Base-by-base conservation (phyloP, 2,113 vertebrate genomes). In the Sclerurus mexicanus region DNA sequence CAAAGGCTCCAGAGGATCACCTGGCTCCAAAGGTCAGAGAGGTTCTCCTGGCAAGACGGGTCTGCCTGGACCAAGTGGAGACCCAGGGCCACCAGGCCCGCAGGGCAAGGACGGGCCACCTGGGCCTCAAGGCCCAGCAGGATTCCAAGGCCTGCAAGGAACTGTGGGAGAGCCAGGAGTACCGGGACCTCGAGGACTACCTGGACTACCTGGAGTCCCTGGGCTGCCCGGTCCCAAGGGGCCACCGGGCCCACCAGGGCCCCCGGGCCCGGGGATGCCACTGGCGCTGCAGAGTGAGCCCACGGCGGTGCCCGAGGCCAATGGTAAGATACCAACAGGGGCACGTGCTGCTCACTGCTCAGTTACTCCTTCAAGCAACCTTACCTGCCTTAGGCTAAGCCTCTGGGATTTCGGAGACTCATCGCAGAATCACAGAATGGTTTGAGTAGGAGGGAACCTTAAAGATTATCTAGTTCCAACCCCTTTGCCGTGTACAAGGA, bases 31-130 rank as follows among this genome's bases (percentile, higher is more conserved):
- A 97, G 99, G 99, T 75, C 98, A 98, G 73, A 98, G 99, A 46
- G 99, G 99, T n/a, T 99, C 99, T 60, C 98, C 99, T 8, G 99
- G 99, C 67, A 98, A 99, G 96, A 98, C 99, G 0, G 99, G 99
- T 77, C 97, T 98, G 21, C 97, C 99, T 58, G 99, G 99, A 39
- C 89, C 98, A 63, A 99, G 97, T 31, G 99, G 99, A 90, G 99
- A 99, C 55, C 98, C 99, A 20, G 99, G 99, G 10, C 96, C 97
- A 39, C 97, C 98, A 7, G 99, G 99, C 44, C 97, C 98, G 21
- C 98, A 98, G 46, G 99, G 99, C 91, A 98, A 98, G 97, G 99
- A 98, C 2, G 99, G 99, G 28, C 98, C 98, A 49, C 96, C 98
- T 19, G 99, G 99, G 42, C 98, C 98, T 33, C 98, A 98, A 75